Percentiles rank a stretch among this genome's conserved stretches.
Evolutionary conservation across 2,797 vertebrate species (phyloP).

Genomic region (Dermochelys coriacea): DNA sequence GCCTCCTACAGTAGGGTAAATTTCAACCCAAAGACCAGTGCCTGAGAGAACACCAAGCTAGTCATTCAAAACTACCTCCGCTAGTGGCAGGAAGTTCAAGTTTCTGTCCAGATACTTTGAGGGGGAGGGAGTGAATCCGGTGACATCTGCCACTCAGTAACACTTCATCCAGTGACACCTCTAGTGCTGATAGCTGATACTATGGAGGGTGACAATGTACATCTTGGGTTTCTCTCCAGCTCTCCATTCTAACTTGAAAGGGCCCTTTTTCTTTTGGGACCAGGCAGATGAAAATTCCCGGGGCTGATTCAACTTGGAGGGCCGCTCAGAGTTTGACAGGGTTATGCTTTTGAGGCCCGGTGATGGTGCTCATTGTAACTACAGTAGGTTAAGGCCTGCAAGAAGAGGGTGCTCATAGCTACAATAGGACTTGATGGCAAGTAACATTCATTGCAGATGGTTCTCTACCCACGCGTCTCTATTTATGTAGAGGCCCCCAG

Average conservation of each 20-base stretch:
- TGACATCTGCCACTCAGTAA: background rate
- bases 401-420: constrained; percentile 44
- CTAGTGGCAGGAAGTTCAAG: background rate
- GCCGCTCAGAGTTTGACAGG: background rate
- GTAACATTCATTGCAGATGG: constrained; percentile 74
- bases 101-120: background rate
- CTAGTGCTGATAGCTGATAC: background rate
- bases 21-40: background rate
- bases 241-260: background rate
- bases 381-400: background rate
- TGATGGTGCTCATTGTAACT: constrained; percentile 19
- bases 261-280: background rate
- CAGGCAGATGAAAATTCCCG: background rate
- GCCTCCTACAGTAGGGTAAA: background rate
- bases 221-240: background rate
- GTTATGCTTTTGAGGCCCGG: background rate
- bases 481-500: constrained; percentile 77
- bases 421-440: constrained; percentile 69
- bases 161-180: background rate
- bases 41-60: background rate
- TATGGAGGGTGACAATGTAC: background rate
- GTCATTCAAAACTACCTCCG: background rate
- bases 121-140: background rate
- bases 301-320: background rate
- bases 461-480: constrained; percentile 76